Conservation (phyloP, 2,888 invertebrate species). For the Melolontha melolontha region DNA sequence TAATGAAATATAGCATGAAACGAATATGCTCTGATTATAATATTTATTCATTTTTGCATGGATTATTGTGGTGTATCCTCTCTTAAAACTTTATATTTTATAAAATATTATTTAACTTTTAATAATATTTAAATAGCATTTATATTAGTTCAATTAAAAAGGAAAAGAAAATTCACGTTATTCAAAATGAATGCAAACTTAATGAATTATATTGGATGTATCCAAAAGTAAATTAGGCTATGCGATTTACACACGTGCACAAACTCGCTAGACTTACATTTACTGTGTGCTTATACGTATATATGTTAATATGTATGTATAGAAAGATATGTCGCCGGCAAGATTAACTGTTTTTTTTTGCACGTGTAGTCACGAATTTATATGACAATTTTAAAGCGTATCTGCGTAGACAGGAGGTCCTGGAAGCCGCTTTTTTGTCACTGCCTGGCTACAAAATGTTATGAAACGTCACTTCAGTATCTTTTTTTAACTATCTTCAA, state of each 20-base stretch:
- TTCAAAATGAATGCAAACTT: not conserved
- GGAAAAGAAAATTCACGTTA: too few species aligned
- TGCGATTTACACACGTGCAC: too few species aligned
- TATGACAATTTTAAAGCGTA: constrained; percentile 30
- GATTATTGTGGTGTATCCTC: too few species aligned
- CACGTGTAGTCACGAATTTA: constrained; percentile 21
- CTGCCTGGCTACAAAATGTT: constrained; percentile 22
- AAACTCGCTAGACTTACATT: too few species aligned
- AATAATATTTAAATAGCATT: too few species aligned
- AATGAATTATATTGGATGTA: not conserved
- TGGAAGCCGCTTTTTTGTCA: constrained; percentile 17
- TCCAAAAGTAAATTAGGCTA: too few species aligned
- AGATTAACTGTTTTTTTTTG: constrained; percentile 26
- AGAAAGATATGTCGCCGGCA: constrained; percentile 10
- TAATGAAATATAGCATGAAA: too few species aligned
- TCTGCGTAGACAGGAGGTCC: constrained; percentile 4
- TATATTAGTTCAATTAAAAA: too few species aligned
- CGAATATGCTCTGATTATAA: too few species aligned
- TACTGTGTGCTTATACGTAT: not conserved
- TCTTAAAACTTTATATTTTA: too few species aligned
- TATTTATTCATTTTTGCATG: too few species aligned
- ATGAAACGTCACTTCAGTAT: constrained; percentile 33
- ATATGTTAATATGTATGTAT: not conserved
- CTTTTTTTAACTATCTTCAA: constrained; percentile 45
- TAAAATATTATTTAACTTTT: too few species aligned